Conservation (phyloP, 1,140 invertebrate species). For the Drosophila pachea region DNA sequence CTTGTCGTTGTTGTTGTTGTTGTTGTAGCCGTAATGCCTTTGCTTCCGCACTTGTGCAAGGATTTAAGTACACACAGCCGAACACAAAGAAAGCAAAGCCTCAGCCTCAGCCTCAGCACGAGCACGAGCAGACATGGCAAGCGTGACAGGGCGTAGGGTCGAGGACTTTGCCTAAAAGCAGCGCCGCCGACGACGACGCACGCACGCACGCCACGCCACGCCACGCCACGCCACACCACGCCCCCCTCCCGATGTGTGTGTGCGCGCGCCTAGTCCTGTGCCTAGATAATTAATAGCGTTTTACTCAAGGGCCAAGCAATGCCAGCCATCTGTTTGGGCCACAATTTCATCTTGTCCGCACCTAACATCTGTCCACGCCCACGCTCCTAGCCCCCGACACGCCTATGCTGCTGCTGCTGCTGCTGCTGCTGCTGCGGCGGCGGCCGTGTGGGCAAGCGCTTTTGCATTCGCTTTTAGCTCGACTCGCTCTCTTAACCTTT, state of each 20-base stretch:
- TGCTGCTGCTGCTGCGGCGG: slow-evolving; percentile 6
- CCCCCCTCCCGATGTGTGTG: slow-evolving; percentile 11
- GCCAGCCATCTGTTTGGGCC: slow-evolving; percentile 69
- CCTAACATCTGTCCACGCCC: slow-evolving; percentile 10
- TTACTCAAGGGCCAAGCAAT: slow-evolving; percentile 71
- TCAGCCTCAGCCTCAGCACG: background rate
- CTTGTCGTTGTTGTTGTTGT: slow-evolving; percentile 15
- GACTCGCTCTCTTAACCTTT: slow-evolving; percentile 60
- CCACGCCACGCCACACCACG: background rate
- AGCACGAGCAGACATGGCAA: slow-evolving; percentile 14
- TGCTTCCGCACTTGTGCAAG: slow-evolving; percentile 62
- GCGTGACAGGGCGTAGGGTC: slow-evolving; percentile 19
- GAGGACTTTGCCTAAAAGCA: slow-evolving; percentile 32
- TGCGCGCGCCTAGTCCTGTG: slow-evolving; percentile 22
- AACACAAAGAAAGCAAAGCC: slow-evolving; percentile 1
- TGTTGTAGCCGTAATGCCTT: slow-evolving; percentile 52
- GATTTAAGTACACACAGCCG: slow-evolving; percentile 23
- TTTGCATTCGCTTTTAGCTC: slow-evolving; percentile 12
- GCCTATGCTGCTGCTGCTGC: background rate
- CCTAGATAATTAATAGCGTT: slow-evolving; percentile 73
- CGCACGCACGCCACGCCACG: slow-evolving; percentile 12
- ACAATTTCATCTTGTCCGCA: slow-evolving; percentile 36
- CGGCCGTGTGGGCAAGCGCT: background rate
- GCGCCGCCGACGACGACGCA: slow-evolving; percentile 17
- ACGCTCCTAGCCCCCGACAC: too few relatives aligned